Conservation (phyloP, 2,888 invertebrate genomes). For the Philereme transversata region DNA sequence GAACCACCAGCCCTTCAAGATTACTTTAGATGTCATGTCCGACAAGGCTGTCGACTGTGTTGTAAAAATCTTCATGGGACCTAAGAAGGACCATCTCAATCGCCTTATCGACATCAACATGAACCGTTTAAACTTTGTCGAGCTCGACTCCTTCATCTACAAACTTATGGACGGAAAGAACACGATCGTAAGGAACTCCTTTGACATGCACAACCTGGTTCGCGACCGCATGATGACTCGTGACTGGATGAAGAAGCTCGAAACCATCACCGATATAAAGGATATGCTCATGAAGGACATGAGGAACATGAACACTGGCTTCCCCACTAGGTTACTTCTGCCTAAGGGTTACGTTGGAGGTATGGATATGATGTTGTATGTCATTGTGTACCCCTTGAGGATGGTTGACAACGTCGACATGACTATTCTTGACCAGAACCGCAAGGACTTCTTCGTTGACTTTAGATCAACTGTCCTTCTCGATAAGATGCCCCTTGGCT, state of each 20-base stretch:
- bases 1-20: conserved; percentile 86
- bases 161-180: conserved; percentile 86
- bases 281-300: conserved; percentile 64
- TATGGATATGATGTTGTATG: conserved; percentile 86
- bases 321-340: conserved; percentile 88
- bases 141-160: conserved; percentile 85
- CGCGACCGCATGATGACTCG: conserved; percentile 87
- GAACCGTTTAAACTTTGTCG: conserved; percentile 86
- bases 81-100: conserved; percentile 85
- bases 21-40: conserved; percentile 82
- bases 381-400: conserved; percentile 84
- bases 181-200: conserved; percentile 85
- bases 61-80: conserved; percentile 87
- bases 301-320: conserved; percentile 84
- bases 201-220: conserved; percentile 86
- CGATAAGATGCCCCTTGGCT: conserved; percentile 87
- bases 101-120: conserved; percentile 82
- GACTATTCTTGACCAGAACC: conserved; percentile 67
- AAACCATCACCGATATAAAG: conserved; percentile 75
- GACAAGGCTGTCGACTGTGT: conserved; percentile 84
- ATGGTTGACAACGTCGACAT: conserved; percentile 68
- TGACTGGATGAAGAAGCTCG: conserved; percentile 85
- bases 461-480: conserved; percentile 72
- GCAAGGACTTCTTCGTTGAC: conserved; percentile 70
- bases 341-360: conserved; percentile 89